A percentile compares a stretch with the other conserved stretches of the same genome.
phyloP scores from a whole-genome alignment of 2,888 invertebrate species.

The Arrhopalites spinosus region DNA sequence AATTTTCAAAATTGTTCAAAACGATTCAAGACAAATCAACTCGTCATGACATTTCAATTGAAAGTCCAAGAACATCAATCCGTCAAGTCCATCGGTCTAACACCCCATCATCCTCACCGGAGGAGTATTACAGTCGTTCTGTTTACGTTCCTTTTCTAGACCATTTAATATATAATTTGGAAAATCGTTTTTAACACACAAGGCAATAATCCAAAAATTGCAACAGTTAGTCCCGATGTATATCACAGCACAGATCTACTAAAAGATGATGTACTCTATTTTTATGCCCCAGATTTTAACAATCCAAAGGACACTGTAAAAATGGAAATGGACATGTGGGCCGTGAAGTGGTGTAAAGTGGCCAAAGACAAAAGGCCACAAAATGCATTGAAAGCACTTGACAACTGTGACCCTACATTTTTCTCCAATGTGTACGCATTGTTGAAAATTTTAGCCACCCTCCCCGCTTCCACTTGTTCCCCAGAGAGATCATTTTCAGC shows the following conservation, averaged over 20 bases:
- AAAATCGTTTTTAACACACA: neutral
- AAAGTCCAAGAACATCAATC: neutral
- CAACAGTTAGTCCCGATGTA: neutral
- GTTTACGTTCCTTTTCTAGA: neutral
- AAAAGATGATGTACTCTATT: neutral
- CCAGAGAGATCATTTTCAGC: neutral
- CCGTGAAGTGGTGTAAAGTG: neutral
- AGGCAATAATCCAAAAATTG: neutral
- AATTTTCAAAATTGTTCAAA: neutral
- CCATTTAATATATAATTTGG: neutral
- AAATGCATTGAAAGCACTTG: neutral
- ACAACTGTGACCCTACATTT: neutral
- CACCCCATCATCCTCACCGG: neutral
- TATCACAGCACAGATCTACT: neutral
- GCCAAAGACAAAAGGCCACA: neutral
- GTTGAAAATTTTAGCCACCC: neutral
- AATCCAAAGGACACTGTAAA: neutral
- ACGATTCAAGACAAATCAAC: neutral
- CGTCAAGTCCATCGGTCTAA: neutral
- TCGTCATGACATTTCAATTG: neutral
- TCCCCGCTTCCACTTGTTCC: neutral
- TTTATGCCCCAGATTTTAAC: neutral
- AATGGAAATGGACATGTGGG: neutral
- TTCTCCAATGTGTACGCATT: neutral
- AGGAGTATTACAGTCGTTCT: neutral